A percentile compares a stretch with the other conserved stretches of the same genome.
Conservation (phyloP, 2,797 vertebrate genomes). For the Sciaenops ocellatus region DNA sequence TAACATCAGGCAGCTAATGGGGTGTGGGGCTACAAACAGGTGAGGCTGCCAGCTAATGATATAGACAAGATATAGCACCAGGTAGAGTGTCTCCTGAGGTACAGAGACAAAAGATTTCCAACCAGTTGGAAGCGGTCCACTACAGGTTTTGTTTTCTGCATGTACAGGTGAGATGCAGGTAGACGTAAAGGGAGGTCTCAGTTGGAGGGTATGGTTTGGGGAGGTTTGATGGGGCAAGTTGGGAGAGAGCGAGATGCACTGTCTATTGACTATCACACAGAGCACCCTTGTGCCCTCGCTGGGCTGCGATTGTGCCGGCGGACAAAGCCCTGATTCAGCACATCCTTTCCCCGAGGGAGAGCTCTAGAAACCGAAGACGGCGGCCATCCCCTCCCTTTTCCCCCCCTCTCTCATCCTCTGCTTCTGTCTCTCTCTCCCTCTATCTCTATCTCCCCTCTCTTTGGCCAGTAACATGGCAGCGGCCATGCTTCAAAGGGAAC, state of each 20-base stretch:
- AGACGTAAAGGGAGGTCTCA: constrained; percentile 50
- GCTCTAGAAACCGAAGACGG: constrained; percentile 87
- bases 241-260: constrained; percentile 78
- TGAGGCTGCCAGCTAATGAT: constrained; percentile 64
- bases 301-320: constrained; percentile 82
- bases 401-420: constrained; percentile 68
- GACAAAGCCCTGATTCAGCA: constrained; percentile 91
- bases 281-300: constrained; percentile 88
- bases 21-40: constrained; percentile 69
- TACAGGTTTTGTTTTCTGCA: constrained; percentile 25
- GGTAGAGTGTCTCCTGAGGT: constrained; percentile 12
- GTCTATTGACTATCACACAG: constrained; percentile 85
- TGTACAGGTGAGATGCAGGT: constrained; percentile 77
- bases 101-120: constrained; percentile 29
- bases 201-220: constrained; percentile 46
- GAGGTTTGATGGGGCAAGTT: constrained; percentile 59
- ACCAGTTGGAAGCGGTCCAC: neutral
- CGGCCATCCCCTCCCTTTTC: constrained; percentile 66
- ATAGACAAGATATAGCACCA: constrained; percentile 34
- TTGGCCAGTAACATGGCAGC: constrained; percentile 77
- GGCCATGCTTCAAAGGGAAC: constrained; percentile 83
- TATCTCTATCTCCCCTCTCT: constrained; percentile 77
- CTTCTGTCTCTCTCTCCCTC: constrained; percentile 68
- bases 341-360: constrained; percentile 85
- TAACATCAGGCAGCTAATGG: constrained; percentile 72